Conservation (phyloP, 2,113 vertebrate genomes). For the Empidonax traillii region DNA sequence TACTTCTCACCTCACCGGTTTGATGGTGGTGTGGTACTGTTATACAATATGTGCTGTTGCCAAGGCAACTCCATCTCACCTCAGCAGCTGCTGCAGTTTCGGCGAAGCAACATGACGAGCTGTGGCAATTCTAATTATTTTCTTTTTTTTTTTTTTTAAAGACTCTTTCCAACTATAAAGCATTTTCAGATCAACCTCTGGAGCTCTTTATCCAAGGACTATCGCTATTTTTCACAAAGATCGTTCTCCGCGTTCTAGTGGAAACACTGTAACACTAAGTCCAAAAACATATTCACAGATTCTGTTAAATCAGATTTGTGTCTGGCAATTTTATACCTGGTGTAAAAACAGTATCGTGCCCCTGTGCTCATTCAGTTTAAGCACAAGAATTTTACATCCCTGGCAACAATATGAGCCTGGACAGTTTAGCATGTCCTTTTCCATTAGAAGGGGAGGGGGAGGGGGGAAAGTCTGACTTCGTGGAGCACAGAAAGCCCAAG, state of each 20-base stretch:
- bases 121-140: background rate
- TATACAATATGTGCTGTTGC: constrained; percentile 55
- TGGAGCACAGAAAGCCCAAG: background rate
- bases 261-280: background rate
- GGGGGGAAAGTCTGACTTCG: background rate
- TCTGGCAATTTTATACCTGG: constrained; percentile 8
- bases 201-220: background rate
- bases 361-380: background rate
- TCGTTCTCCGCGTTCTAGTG: background rate
- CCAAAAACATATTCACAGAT: background rate
- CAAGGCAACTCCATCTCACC: constrained; percentile 52
- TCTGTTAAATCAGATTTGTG: background rate
- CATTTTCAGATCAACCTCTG: constrained; percentile 25
- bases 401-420: background rate
- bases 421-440: background rate
- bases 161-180: constrained; percentile 26
- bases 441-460: background rate
- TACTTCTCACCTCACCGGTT: constrained; percentile 55
- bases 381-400: constrained; percentile 1
- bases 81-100: constrained; percentile 42
- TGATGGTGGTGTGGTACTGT: constrained; percentile 39
- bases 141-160: background rate
- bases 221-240: background rate
- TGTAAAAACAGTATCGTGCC: background rate
- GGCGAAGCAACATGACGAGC: background rate